Conservation (phyloP, 2,888 invertebrate genomes). For the Platycheirus albimanus region DNA sequence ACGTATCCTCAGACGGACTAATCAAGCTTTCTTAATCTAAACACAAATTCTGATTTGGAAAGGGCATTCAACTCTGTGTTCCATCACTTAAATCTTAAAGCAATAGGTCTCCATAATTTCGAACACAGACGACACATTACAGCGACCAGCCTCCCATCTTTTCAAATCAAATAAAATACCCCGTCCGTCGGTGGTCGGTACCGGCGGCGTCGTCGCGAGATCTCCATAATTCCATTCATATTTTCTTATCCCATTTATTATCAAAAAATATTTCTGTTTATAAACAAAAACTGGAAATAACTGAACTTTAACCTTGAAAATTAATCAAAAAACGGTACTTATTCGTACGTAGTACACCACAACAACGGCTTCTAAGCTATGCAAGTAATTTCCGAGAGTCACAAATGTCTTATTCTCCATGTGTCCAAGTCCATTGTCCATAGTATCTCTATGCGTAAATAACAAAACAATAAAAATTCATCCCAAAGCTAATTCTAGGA, state of each 20-base stretch:
- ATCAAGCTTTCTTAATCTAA: too few species aligned
- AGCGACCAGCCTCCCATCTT: too few species aligned
- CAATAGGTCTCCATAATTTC: too few species aligned
- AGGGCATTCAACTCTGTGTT: too few species aligned
- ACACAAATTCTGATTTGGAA: too few species aligned
- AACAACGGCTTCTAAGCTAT: background rate
- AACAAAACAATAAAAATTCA: constrained; percentile 32
- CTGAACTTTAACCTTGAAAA: constrained; percentile 21
- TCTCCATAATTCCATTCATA: too few species aligned
- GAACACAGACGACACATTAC: too few species aligned
- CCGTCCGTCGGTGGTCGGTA: too few species aligned
- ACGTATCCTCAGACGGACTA: too few species aligned
- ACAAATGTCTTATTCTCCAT: background rate
- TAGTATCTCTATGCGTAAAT: constrained; percentile 5
- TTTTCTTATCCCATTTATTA: background rate
- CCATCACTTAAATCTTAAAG: too few species aligned
- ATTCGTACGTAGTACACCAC: background rate
- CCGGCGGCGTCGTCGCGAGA: too few species aligned
- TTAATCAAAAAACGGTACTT: background rate
- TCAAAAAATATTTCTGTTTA: constrained; percentile 3
- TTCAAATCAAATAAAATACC: too few species aligned
- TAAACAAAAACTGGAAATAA: background rate
- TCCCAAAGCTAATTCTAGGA: constrained; percentile 23
- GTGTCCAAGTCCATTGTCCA: background rate
- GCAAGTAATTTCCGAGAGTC: constrained; percentile 12